Evolutionary conservation across 1,140 invertebrate genomes (phyloP).

Genomic region (Drosophila baimaii): DNA sequence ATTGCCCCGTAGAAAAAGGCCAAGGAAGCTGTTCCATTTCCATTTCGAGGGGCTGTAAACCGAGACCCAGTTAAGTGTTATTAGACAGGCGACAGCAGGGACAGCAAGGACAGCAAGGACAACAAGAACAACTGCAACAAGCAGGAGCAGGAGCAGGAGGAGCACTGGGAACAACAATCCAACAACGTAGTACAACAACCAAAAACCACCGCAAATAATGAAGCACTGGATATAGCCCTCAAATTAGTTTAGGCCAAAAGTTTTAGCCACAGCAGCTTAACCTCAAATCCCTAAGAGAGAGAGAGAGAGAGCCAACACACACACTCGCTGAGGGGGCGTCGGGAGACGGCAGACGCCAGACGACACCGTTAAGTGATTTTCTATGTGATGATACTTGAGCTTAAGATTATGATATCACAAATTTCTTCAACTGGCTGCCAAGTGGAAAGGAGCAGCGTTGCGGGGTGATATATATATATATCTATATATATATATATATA

Average conservation of each 20-base stretch:
- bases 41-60: conserved; percentile 44
- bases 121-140: conserved; percentile 38
- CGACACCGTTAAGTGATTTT: conserved; percentile 81
- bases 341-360: conserved; percentile 20
- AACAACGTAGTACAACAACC: conserved; percentile 23
- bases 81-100: conserved; percentile 64
- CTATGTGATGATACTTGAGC: conserved; percentile 83
- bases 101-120: conserved; percentile 31
- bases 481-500: background rate
- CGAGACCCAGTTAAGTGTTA: conserved; percentile 73
- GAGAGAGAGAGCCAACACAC: conserved; percentile 14
- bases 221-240: conserved; percentile 66
- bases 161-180: background rate
- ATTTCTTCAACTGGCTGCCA: conserved; percentile 62
- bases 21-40: conserved; percentile 32
- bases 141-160: background rate
- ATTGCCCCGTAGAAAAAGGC: conserved; percentile 22
- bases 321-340: background rate
- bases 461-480: conserved; percentile 1
- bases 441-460: conserved; percentile 2
- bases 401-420: conserved; percentile 81
- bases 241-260: conserved; percentile 82
- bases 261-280: conserved; percentile 81
- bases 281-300: conserved; percentile 69
- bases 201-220: conserved; percentile 67